Evolutionary conservation across 2,888 invertebrate genomes (phyloP).

Genomic region (Craniophora ligustri): DNA sequence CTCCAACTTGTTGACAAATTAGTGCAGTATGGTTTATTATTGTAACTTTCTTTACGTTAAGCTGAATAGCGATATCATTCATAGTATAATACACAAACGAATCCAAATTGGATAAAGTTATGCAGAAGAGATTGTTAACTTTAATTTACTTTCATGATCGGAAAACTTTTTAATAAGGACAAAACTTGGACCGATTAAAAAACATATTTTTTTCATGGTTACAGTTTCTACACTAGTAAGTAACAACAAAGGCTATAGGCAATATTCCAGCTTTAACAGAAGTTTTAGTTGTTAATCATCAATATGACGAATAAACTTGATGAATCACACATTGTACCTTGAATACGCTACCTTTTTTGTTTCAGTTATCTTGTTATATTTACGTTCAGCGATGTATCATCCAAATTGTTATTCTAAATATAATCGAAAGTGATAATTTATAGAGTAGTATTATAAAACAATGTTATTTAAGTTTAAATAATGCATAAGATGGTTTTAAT

Average conservation of each 20-base stretch:
- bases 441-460: background rate
- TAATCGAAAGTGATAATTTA: slow-evolving; percentile 6
- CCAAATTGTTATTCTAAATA: background rate
- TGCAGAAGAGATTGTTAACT: no score
- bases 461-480: background rate
- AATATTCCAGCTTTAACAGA: slow-evolving; percentile 12
- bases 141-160: no score
- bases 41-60: slow-evolving; percentile 24
- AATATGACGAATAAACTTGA: slow-evolving; percentile 41
- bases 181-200: no score
- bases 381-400: slow-evolving; percentile 23
- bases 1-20: slow-evolving; percentile 54
- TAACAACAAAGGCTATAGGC: slow-evolving; percentile 8
- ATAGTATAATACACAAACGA: background rate
- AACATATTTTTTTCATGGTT: background rate
- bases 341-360: slow-evolving; percentile 29
- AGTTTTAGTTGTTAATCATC: slow-evolving; percentile 49
- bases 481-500: no score
- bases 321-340: slow-evolving; percentile 46
- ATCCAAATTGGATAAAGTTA: no score
- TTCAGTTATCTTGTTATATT: slow-evolving; percentile 29
- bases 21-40: slow-evolving; percentile 21
- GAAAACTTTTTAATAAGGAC: no score
- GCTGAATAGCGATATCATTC: background rate
- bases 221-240: background rate